Conservation (phyloP, 1,140 invertebrate species). For the Heliconius nattereri region DNA sequence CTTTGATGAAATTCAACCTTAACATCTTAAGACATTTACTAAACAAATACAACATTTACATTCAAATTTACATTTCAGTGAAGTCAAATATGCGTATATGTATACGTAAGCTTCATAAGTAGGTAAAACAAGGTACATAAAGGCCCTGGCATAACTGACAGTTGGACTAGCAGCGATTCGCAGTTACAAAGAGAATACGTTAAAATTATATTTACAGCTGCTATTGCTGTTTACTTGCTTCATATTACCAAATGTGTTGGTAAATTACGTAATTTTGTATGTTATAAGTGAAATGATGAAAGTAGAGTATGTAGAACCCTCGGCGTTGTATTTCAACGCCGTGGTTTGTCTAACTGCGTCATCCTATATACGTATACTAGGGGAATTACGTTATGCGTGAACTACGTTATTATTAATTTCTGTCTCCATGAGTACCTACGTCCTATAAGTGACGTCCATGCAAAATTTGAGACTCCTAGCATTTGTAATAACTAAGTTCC, state of each 20-base stretch:
- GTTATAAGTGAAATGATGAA: no score
- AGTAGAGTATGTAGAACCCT: no score
- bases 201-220: slow-evolving; percentile 1
- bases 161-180: background rate
- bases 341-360: no score
- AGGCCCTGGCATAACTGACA: background rate
- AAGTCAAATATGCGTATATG: background rate
- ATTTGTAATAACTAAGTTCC: no score
- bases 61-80: background rate
- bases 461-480: no score
- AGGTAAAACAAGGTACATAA: background rate
- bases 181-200: slow-evolving; percentile 2
- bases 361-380: background rate
- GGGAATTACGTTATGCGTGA: no score
- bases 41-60: background rate
- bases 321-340: no score
- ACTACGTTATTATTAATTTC: no score
- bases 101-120: background rate
- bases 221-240: background rate
- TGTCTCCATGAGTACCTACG: no score
- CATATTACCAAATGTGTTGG: background rate
- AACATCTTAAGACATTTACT: background rate
- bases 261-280: no score
- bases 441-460: no score
- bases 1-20: background rate